Percentiles rank a stretch among this genome's conserved stretches.
Evolutionary conservation across 35 echinoderm and acorn worm species (phyloP).

Genomic region (Hemicentrotus pulcherrimus): DNA sequence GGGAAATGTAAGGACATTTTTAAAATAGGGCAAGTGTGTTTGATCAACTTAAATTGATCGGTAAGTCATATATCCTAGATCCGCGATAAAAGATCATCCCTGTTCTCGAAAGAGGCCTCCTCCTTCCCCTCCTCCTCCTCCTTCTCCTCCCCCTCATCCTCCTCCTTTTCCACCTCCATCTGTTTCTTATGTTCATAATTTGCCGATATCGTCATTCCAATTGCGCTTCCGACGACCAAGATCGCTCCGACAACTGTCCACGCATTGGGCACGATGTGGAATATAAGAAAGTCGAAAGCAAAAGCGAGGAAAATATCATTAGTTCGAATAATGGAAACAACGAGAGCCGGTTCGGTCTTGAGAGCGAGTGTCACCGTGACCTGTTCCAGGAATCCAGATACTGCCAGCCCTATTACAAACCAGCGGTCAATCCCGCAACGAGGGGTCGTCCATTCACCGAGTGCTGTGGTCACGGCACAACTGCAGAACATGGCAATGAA

Average conservation of each 20-base stretch:
- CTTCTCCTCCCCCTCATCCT: no score
- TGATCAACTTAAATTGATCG: no score
- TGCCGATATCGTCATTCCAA: slow-evolving; percentile 22
- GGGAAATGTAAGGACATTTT: no score
- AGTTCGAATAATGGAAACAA: slow-evolving; percentile 3
- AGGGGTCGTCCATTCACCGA: slow-evolving; percentile 7
- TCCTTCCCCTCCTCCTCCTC: no score
- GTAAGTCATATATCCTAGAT: no score
- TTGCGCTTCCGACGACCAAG: neutral
- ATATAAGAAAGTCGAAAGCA: neutral
- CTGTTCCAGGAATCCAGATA: neutral
- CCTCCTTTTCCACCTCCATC: neutral
- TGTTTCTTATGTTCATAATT: neutral
- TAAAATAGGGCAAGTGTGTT: no score
- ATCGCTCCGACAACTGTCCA: slow-evolving; percentile 22
- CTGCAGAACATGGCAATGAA: neutral
- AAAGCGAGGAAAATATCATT: slow-evolving; percentile 17
- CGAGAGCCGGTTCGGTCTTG: neutral
- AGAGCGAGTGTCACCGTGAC: neutral
- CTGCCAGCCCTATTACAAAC: neutral
- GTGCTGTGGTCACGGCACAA: neutral
- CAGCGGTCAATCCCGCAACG: neutral
- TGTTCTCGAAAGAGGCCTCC: no score
- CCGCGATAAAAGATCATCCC: no score
- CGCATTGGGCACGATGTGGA: neutral